phyloP scores from a whole-genome alignment of 1,140 invertebrate species.

The Drosophila malerkotliana region DNA sequence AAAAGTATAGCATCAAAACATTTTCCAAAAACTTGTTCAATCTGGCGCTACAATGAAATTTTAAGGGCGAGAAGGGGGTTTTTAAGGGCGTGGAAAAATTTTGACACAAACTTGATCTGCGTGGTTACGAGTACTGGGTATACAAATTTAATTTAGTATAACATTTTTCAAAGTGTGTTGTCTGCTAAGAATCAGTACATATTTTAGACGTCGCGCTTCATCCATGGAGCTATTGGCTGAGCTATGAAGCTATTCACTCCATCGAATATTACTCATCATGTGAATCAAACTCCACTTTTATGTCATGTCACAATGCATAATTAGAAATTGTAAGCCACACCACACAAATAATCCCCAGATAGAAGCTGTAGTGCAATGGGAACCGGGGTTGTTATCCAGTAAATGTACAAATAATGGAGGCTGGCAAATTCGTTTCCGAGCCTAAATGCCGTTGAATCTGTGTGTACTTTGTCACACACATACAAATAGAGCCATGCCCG shows the following conservation, averaged over 20 bases:
- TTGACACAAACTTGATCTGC: too few relatives aligned
- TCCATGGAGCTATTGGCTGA: constrained; percentile 31
- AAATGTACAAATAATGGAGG: neutral
- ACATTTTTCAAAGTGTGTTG: neutral
- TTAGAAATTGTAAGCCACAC: constrained; percentile 81
- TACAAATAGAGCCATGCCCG: constrained; percentile 37
- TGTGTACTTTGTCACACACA: constrained; percentile 27
- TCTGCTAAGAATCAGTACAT: neutral
- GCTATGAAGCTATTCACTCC: constrained; percentile 19
- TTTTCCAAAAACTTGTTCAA: too few relatives aligned
- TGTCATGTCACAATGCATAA: constrained; percentile 70
- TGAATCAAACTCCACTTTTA: constrained; percentile 5
- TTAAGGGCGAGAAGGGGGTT: too few relatives aligned
- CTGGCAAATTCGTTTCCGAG: constrained; percentile 12
- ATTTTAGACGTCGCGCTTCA: neutral
- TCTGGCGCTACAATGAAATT: too few relatives aligned
- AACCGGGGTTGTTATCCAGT: neutral
- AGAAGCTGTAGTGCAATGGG: constrained; percentile 40
- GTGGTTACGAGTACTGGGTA: too few relatives aligned
- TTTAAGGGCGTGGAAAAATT: too few relatives aligned
- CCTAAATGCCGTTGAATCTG: neutral
- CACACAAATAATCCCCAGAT: constrained; percentile 80
- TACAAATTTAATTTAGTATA: too few relatives aligned
- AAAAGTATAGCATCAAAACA: too few relatives aligned
- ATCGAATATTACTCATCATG: constrained; percentile 49